A percentile compares a stretch with the other conserved stretches of the same genome.
Evolutionary conservation across 2,888 invertebrate genomes (phyloP).

Genomic region (Scaptomyza flava): DNA sequence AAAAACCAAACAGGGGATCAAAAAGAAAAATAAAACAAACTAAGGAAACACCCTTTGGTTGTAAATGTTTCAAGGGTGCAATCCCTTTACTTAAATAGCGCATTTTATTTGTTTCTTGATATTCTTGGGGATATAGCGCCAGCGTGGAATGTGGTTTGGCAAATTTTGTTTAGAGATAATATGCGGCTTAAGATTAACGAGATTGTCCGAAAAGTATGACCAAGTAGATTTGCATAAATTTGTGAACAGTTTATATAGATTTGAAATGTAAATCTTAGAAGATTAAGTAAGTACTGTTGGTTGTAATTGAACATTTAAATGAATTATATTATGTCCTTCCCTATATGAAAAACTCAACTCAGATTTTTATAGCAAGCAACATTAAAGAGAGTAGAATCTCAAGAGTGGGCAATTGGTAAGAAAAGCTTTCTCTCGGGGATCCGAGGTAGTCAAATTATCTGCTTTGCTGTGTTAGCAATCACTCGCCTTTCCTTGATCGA

Average conservation of each 20-base stretch:
- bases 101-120: constrained; percentile 16
- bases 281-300: no score
- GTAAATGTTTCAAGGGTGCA: constrained; percentile 29
- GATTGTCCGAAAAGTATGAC: constrained; percentile 3
- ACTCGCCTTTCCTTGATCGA: no score
- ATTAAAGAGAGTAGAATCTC: no score
- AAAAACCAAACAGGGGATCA: neutral
- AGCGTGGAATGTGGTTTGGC: neutral
- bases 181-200: neutral
- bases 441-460: no score
- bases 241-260: neutral
- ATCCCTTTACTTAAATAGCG: constrained; percentile 32
- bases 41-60: constrained; percentile 19
- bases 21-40: constrained; percentile 7
- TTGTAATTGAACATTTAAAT: no score
- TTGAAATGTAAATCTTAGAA: neutral
- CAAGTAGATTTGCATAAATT: constrained; percentile 4
- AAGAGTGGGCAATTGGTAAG: no score
- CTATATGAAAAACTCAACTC: no score
- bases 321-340: no score
- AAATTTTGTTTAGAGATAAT: neutral
- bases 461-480: no score
- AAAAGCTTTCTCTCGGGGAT: no score
- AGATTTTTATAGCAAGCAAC: neutral
- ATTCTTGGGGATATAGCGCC: neutral